Evolutionary conservation across 2,113 vertebrate species (phyloP), one percentile per base, ranked within the genome.

Genomic region (Grallaria varia): DNA sequence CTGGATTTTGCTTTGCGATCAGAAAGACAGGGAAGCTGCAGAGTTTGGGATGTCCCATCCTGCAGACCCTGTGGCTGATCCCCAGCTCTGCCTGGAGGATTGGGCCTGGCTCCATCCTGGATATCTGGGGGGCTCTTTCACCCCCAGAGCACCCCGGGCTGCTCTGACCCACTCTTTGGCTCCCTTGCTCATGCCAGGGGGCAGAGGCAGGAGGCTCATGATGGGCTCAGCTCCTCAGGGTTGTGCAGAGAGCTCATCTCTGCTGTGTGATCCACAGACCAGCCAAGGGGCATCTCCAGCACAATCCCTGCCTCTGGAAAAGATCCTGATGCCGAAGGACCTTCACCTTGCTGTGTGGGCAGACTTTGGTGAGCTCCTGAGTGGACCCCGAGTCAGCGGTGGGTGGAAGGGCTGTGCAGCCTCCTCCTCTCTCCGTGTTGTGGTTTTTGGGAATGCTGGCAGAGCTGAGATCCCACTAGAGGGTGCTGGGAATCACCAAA

Each of bases 391-490:
- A 31, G 67, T 5, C 66, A 1, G 35, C 2, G 22, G 10, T 1
- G 56, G 33, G 23, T 14, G 83, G 3, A 63, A 18, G 45, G 21
- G 59, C 53, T 24, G 44, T 22, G 6, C 49, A 18, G 12, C 63
- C 53, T 8, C 44, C 21, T 10, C 44, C 15, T 76, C n/a, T 30
- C 25, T 7, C 10, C 0, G 3, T 25, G 25, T 16, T 39, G 35
- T 27, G 44, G 42, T 6, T 47, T 47, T 47, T 66, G 15, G 69
- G 81, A 78, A 82, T 40, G 52, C 47, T 12, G n/a, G n/a, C 4
- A 14, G 49, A 86, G 72, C 68, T 2, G 6, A 82, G 73, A 44
- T 76, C 84, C 95, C 96, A 50, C 92, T 90, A 93, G 90, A 96
- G 93, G 95, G 90, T 90, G 73, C 55, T 81, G 83, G 88, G 76